phyloP scores from a whole-genome alignment of 2,113 vertebrate species.

The Triplophysa rosa region DNA sequence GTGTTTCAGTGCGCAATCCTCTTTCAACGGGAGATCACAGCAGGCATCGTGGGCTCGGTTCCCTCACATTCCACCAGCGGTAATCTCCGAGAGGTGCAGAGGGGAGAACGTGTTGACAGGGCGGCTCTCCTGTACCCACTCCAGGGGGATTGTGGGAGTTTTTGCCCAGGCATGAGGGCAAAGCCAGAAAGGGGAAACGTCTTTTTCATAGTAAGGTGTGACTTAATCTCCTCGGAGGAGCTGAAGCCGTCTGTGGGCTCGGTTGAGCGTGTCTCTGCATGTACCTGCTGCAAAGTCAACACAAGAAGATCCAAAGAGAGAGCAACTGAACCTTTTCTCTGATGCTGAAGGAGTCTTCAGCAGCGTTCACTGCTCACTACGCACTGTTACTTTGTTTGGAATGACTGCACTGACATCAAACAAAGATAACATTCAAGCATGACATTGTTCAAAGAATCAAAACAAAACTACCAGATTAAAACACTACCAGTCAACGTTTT shows the following conservation, averaged over 20 bases:
- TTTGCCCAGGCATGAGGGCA: slow-evolving; percentile 54
- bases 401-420: no score
- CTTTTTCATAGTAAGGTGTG: slow-evolving; percentile 72
- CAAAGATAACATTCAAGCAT: no score
- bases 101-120: slow-evolving; percentile 1
- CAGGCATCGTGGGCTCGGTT: no score
- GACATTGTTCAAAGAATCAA: no score
- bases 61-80: slow-evolving; percentile 19
- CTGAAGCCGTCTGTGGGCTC: slow-evolving; percentile 69
- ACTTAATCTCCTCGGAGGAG: slow-evolving; percentile 76
- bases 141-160: slow-evolving; percentile 55
- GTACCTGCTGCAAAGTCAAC: slow-evolving; percentile 55
- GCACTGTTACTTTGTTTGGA: no score
- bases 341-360: no score
- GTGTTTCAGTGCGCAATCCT: no score
- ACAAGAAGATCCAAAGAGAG: slow-evolving; percentile 73
- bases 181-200: slow-evolving; percentile 54
- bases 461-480: no score
- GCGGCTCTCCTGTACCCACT: slow-evolving; percentile 47
- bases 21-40: no score
- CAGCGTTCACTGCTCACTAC: no score
- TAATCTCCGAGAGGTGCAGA: slow-evolving; percentile 49
- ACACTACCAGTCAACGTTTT: no score
- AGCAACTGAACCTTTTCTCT: slow-evolving; percentile 25
- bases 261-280: slow-evolving; percentile 73